Percentiles rank a stretch among this genome's conserved stretches.
Evolutionary conservation across 2,113 vertebrate genomes (phyloP).

Genomic region (Elephantulus edwardii): DNA sequence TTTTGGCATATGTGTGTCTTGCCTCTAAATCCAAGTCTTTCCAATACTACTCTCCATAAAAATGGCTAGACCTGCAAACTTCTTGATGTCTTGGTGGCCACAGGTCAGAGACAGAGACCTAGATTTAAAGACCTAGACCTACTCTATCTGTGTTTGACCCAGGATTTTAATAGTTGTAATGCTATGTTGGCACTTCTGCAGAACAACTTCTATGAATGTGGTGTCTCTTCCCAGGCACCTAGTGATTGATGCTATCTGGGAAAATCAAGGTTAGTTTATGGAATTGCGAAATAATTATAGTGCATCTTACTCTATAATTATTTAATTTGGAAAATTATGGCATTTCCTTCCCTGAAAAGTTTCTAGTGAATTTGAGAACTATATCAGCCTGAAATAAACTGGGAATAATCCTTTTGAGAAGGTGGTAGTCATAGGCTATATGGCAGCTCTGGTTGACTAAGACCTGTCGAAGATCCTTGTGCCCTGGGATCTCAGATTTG

Average conservation of each 20-base stretch:
- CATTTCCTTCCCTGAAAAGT: not conserved
- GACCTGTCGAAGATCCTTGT: not conserved
- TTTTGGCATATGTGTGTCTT: not conserved
- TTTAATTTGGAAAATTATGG: not conserved
- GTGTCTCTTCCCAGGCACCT: not conserved
- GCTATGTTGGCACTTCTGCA: not conserved
- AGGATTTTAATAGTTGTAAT: not conserved
- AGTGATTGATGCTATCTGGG: not conserved
- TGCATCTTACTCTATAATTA: not conserved
- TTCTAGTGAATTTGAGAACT: not conserved
- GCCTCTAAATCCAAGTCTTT: not conserved
- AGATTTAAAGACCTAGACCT: too few species aligned
- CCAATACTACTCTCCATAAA: not conserved
- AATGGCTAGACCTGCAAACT: not conserved
- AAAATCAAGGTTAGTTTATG: not conserved
- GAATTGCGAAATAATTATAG: not conserved
- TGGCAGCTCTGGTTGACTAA: not conserved
- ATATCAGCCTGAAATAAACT: not conserved
- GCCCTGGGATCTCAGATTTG: not conserved
- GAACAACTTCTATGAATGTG: not conserved
- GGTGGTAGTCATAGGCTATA: not conserved
- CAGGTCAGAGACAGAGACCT: not conserved
- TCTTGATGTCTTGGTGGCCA: not conserved
- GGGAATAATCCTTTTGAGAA: not conserved
- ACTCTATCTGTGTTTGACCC: fast-evolving